phyloP scores from a whole-genome alignment of 2,797 vertebrate genomes.

The Coregonus ussuriensis region DNA sequence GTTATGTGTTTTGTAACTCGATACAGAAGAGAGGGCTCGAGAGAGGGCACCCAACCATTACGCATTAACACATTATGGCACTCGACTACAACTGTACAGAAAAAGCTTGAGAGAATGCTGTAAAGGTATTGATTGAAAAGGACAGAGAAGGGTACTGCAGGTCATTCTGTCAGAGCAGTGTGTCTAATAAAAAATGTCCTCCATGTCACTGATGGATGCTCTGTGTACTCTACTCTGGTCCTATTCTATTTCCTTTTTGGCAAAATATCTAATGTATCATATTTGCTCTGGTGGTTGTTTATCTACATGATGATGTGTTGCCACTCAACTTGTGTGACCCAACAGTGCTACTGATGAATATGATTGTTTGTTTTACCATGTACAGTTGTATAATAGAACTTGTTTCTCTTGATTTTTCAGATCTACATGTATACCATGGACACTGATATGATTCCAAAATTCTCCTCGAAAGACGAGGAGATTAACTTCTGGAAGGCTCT shows the following conservation, averaged over 20 bases:
- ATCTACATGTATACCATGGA: constrained; percentile 83
- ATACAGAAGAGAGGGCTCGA: neutral
- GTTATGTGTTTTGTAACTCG: neutral
- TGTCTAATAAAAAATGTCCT: no score
- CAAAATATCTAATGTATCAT: neutral
- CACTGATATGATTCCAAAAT: constrained; percentile 86
- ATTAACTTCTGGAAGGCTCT: constrained; percentile 90
- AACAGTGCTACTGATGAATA: neutral
- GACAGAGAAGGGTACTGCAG: neutral
- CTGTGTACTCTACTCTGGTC: neutral
- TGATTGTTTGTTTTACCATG: neutral
- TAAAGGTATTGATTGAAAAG: neutral
- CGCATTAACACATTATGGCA: neutral
- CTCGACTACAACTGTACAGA: neutral
- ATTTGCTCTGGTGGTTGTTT: neutral
- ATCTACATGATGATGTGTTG: neutral
- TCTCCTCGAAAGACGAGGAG: constrained; percentile 91
- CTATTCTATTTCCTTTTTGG: neutral
- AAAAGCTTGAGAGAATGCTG: neutral
- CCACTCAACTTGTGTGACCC: neutral
- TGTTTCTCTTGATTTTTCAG: constrained; percentile 35
- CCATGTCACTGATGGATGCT: neutral
- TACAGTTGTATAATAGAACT: neutral
- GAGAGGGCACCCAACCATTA: neutral
- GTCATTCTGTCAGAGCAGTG: neutral